A percentile compares a stretch with the other conserved stretches of the same genome.
phyloP scores from a whole-genome alignment of 2,888 invertebrate species.

The Caenorhabditis sp. region DNA sequence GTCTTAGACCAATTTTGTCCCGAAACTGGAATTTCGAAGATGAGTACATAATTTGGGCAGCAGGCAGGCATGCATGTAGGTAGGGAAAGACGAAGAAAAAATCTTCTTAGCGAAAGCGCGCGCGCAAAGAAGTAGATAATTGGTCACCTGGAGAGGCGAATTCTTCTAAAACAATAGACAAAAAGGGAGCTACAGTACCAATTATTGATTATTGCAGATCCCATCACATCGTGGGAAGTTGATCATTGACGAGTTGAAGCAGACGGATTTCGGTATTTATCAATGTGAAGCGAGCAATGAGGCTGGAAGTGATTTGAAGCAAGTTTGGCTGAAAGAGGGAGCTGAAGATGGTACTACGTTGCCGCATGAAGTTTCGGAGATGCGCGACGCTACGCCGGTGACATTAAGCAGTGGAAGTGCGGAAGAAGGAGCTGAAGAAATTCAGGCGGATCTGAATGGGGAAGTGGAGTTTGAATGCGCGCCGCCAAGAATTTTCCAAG shows the following conservation, averaged over 20 bases:
- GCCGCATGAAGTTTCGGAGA: neutral
- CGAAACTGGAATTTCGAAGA: too few species aligned
- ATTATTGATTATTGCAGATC: slow-evolving; percentile 27
- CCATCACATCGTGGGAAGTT: slow-evolving; percentile 35
- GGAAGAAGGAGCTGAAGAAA: slow-evolving; percentile 30
- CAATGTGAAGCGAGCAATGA: slow-evolving; percentile 91
- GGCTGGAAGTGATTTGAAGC: slow-evolving; percentile 87
- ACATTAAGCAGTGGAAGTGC: too few species aligned
- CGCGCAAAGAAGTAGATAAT: too few species aligned
- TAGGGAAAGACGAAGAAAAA: too few species aligned
- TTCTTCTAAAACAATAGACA: neutral
- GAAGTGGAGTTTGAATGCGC: slow-evolving; percentile 41
- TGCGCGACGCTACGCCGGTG: too few species aligned
- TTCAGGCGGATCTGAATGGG: too few species aligned
- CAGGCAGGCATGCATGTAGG: too few species aligned
- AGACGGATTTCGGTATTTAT: slow-evolving; percentile 80
- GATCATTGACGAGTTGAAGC: slow-evolving; percentile 26
- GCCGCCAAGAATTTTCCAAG: slow-evolving; percentile 27
- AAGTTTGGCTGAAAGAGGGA: slow-evolving; percentile 76
- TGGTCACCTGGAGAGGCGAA: too few species aligned
- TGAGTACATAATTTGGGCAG: too few species aligned
- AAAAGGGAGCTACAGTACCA: neutral
- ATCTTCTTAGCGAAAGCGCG: too few species aligned
- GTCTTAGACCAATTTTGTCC: too few species aligned
- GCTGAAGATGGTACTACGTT: slow-evolving; percentile 20